These are phyloP conservation scores for Liparis tanakae DNA, from an alignment of 2,797 vertebrate species.

Conservation along the genomic window DNA sequence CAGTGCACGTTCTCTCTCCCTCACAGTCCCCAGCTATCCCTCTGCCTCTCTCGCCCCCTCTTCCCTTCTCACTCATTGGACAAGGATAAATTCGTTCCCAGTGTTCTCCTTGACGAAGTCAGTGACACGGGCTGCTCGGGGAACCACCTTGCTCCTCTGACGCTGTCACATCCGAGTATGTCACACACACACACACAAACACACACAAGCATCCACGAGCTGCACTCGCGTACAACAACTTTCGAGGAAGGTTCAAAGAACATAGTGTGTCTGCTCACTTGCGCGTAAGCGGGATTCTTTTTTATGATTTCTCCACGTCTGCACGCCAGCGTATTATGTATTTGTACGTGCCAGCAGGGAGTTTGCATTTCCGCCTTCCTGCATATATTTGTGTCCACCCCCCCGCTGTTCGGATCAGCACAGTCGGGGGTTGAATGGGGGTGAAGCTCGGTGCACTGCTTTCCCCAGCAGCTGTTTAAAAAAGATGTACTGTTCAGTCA, in stretches of 20 bases:
- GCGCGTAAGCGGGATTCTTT: background rate
- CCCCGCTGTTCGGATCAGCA: constrained; percentile 54
- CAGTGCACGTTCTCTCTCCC: constrained; percentile 46
- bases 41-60: background rate
- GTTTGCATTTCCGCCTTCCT: constrained; percentile 54
- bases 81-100: constrained; percentile 67
- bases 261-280: constrained; percentile 4
- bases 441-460: constrained; percentile 31
- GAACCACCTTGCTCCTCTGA: constrained; percentile 65
- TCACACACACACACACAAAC: constrained; percentile 45
- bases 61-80: constrained; percentile 52
- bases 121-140: constrained; percentile 68
- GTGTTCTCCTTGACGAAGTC: constrained; percentile 74
- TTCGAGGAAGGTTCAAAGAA: constrained; percentile 49
- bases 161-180: constrained; percentile 71
- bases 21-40: constrained; percentile 7
- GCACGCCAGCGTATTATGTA: constrained; percentile 25
- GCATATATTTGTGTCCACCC: constrained; percentile 54
- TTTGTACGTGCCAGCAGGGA: constrained; percentile 41
- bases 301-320: constrained; percentile 27
- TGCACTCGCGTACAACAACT: constrained; percentile 33
- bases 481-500: constrained; percentile 54
- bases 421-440: background rate
- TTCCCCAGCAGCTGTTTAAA: constrained; percentile 50
- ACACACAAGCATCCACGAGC: constrained; percentile 12